Conservation (phyloP, 2,888 invertebrate genomes). For the Calephelis perditalis region DNA sequence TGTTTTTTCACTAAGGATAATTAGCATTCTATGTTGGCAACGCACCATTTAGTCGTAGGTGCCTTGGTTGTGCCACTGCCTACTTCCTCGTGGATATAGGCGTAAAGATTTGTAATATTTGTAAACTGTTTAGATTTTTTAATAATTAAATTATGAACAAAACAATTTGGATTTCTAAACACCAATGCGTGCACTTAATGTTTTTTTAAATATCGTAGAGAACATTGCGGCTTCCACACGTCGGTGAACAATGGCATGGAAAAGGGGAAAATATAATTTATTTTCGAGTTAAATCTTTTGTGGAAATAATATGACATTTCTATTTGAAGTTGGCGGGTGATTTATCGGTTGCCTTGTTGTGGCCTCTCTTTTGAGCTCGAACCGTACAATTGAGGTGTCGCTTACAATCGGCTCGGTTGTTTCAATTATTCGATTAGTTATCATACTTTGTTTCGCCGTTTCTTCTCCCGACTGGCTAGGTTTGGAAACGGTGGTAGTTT, state of each 20-base stretch:
- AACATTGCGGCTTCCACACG: slow-evolving; percentile 69
- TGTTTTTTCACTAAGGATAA: too few relatives aligned
- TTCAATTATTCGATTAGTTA: slow-evolving; percentile 41
- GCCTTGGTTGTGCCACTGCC: too few relatives aligned
- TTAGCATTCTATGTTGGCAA: too few relatives aligned
- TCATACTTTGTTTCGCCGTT: too few relatives aligned
- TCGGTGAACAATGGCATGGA: slow-evolving; percentile 66
- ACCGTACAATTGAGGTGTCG: slow-evolving; percentile 50
- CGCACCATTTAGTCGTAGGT: too few relatives aligned
- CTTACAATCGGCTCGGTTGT: slow-evolving; percentile 40
- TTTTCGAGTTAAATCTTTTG: slow-evolving; percentile 80
- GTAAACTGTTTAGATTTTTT: too few relatives aligned
- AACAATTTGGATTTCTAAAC: slow-evolving; percentile 42
- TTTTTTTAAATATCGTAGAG: slow-evolving; percentile 74
- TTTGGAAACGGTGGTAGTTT: too few relatives aligned
- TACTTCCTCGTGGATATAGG: too few relatives aligned
- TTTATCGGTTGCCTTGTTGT: slow-evolving; percentile 71
- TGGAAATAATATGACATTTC: slow-evolving; percentile 79
- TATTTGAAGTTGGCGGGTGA: slow-evolving; percentile 76
- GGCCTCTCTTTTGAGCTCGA: slow-evolving; percentile 46
- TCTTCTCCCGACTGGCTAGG: too few relatives aligned
- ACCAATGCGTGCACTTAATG: slow-evolving; percentile 73
- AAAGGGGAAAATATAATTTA: slow-evolving; percentile 76
- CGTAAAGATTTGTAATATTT: too few relatives aligned
- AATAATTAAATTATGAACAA: slow-evolving; percentile 27